A percentile compares a stretch with the other conserved stretches of the same genome.
Evolutionary conservation across 2,113 vertebrate species (phyloP).

Genomic region (Oreochromis aureus): DNA sequence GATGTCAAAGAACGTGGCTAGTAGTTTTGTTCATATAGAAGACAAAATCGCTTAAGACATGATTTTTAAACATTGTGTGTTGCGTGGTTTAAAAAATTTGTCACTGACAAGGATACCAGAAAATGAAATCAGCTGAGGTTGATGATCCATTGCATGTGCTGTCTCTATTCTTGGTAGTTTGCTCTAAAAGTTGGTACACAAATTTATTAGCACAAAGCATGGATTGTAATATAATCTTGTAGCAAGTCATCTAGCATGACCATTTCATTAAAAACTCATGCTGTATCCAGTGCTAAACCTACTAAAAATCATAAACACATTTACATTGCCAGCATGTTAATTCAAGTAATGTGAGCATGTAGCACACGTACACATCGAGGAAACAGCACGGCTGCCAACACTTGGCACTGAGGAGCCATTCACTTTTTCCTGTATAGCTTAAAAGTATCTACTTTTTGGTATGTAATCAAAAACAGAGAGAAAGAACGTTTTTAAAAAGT

Average conservation of each 20-base stretch:
- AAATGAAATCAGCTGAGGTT: neutral
- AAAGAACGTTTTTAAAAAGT: neutral
- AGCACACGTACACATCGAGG: neutral
- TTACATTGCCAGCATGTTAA: neutral
- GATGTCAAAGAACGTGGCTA: neutral
- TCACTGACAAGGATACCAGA: neutral
- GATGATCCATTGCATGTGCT: neutral
- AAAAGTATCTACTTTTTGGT: neutral
- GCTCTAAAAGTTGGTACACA: neutral
- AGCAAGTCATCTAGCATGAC: neutral
- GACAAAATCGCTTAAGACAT: fast-evolving
- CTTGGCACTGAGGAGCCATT: neutral
- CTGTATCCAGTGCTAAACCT: neutral
- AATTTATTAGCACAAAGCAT: neutral
- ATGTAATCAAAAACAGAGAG: neutral
- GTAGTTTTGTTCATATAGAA: neutral
- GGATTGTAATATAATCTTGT: neutral
- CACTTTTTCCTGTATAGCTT: neutral
- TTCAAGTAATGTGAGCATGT: neutral
- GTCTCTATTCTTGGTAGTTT: neutral
- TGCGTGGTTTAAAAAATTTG: fast-evolving
- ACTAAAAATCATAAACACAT: neutral
- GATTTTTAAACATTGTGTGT: neutral
- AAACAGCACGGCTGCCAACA: neutral
- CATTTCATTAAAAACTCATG: neutral